A percentile compares a stretch with the other conserved stretches of the same genome.
These are phyloP conservation scores for Argyrosomus japonicus DNA, from an alignment of 2,113 vertebrate species.

Conservation along the genomic window DNA sequence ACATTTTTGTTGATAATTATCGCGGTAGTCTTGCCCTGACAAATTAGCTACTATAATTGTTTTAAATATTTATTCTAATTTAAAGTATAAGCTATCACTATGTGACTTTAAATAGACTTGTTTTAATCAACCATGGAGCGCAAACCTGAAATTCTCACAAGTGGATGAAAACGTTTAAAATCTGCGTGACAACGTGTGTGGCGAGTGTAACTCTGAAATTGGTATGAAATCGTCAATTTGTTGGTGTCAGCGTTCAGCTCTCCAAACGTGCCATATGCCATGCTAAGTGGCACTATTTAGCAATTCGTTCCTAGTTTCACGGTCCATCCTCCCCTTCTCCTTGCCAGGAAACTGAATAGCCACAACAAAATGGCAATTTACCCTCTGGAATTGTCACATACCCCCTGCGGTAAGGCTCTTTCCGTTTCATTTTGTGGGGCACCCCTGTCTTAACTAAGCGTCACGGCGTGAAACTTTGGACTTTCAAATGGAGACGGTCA, in stretches of 20 bases:
- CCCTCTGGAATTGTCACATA: conserved; percentile 69
- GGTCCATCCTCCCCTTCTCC: conserved; percentile 81
- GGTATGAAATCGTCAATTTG: conserved; percentile 88
- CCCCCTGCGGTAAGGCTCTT: conserved; percentile 69
- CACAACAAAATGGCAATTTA: conserved; percentile 84
- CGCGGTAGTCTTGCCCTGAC: too few species aligned
- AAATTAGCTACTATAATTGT: too few species aligned
- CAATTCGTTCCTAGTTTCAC: conserved; percentile 87
- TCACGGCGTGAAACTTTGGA: conserved; percentile 51
- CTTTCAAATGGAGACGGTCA: conserved; percentile 43
- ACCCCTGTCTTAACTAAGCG: conserved; percentile 23
- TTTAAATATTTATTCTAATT: not conserved
- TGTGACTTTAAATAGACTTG: not conserved
- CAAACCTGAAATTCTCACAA: not conserved
- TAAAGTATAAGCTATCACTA: not conserved
- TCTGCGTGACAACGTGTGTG: conserved; percentile 77
- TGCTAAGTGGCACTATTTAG: conserved; percentile 78
- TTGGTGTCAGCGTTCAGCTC: conserved; percentile 77
- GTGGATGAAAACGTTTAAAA: not conserved
- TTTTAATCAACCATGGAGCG: not conserved
- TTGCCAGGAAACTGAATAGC: conserved; percentile 76
- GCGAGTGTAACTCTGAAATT: conserved; percentile 77
- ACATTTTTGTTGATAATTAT: too few species aligned
- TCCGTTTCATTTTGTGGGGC: conserved; percentile 63
- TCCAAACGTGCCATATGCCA: conserved; percentile 79